Conservation (phyloP, 2,888 invertebrate genomes). For the Microctonus aethiopoides region DNA sequence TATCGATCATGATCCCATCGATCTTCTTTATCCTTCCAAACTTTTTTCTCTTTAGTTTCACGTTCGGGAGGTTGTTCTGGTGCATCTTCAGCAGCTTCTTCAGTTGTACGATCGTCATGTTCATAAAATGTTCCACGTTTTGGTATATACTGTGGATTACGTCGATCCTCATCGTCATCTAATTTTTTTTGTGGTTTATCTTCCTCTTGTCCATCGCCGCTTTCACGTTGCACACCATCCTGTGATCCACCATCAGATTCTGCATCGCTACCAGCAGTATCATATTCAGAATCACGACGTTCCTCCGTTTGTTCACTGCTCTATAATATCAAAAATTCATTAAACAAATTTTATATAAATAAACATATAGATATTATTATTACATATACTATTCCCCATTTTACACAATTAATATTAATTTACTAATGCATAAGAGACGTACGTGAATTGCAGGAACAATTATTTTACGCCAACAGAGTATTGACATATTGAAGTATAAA, state of each 20-base stretch:
- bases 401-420: not conserved
- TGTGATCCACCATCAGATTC: slow-evolving; percentile 61
- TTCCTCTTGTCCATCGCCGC: slow-evolving; percentile 67
- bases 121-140: slow-evolving; percentile 96
- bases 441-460: not conserved
- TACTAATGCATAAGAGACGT: not conserved
- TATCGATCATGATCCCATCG: slow-evolving; percentile 91
- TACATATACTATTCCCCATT: not conserved
- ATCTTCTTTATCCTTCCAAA: slow-evolving; percentile 74
- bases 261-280: slow-evolving; percentile 57
- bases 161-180: slow-evolving; percentile 93
- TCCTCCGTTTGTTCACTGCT: slow-evolving; percentile 60
- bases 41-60: slow-evolving; percentile 65
- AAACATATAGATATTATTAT: too few relatives aligned
- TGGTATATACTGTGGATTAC: slow-evolving; percentile 97
- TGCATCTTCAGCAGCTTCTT: slow-evolving; percentile 66
- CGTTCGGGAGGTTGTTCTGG: slow-evolving; percentile 55
- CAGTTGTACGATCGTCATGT: slow-evolving; percentile 90
- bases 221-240: slow-evolving; percentile 61
- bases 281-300: slow-evolving; percentile 62
- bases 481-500: not conserved
- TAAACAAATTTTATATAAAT: too few relatives aligned
- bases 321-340: slow-evolving; percentile 45
- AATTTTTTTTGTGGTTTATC: slow-evolving; percentile 77
- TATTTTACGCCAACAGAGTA: not conserved